Evolutionary conservation across 2,113 vertebrate genomes (phyloP).

Genomic region (Gopherus flavomarginatus): DNA sequence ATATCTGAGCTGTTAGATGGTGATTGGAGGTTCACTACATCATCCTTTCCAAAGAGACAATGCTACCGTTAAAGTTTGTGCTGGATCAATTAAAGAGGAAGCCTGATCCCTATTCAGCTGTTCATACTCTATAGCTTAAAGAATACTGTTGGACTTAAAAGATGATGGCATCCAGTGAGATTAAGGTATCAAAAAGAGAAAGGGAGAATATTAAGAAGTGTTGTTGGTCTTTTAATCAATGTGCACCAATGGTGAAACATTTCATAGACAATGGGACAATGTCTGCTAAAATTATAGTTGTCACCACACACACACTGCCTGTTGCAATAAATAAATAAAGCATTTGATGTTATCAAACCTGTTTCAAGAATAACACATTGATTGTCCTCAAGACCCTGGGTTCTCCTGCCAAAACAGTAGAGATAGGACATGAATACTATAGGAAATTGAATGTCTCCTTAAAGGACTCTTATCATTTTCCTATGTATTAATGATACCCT

Average conservation of each 20-base stretch:
- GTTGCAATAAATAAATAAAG: neutral
- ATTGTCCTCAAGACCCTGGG: too few relatives aligned
- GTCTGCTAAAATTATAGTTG: neutral
- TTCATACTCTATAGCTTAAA: neutral
- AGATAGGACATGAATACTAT: neutral
- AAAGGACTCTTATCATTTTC: neutral
- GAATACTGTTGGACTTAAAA: neutral
- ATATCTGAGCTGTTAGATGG: neutral
- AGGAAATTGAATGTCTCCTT: constrained; percentile 6
- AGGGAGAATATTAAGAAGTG: neutral
- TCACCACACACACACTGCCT: neutral
- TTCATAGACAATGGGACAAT: neutral
- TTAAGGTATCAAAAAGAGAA: neutral
- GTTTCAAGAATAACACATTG: neutral
- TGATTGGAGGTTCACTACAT: neutral
- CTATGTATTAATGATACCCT: constrained; percentile 3
- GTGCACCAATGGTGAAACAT: rapidly evolving
- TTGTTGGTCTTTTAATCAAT: neutral
- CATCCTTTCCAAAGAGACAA: neutral
- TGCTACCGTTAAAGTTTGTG: neutral
- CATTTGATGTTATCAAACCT: neutral
- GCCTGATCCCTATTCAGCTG: neutral
- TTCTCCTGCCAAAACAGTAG: neutral
- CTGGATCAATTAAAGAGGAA: constrained; percentile 6
- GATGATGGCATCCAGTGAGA: neutral